Evolutionary conservation across 2,888 invertebrate genomes (phyloP), one percentile per base, ranked within the genome.

Genomic region (Cerceris rybyensis): DNA sequence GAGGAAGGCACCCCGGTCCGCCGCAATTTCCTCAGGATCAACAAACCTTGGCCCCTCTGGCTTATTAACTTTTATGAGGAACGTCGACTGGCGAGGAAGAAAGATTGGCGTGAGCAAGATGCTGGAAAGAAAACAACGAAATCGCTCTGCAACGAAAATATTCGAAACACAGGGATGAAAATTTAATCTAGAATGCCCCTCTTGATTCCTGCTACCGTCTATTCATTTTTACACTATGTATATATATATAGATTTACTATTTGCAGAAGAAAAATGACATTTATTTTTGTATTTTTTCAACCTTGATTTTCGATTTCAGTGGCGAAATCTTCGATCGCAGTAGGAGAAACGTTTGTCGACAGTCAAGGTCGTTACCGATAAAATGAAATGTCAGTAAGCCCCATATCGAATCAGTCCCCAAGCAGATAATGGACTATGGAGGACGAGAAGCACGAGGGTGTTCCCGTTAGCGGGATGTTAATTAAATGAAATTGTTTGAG

Each of bases 31-130:
- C 86, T 84, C 86, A 86, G 89, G 87, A 90, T 90, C 90, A 89
- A 90, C 90, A 89, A 89, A 89, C 86, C 86, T 72, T 28, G 28
- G 57, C 68, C 69, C 69, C 72, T 59, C 61, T 80, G 87, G 89
- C 89, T 90, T 90, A 90, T 90, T 90, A 90, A 90, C 89, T 90
- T 90, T 90, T 90, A 90, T 87, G 90, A 89, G 85, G 76, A 82
- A 80, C 78, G 82, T 73, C 84, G 66, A 28, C 55, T 49, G 16
- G 9, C 42, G 67, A 57, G 55, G 55, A 67, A 67, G 63, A 46
- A 42, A 61, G 17, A 57, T 41, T 41, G 39, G 39, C 4, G 54
- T 9, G 42, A 49, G 46, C 28, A 54, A 57, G 55, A 16, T 13
- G 39, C 13, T 11, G 64, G 28, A 61, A 55, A 63, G 69, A 55